These are phyloP conservation scores for Melanchra persicariae DNA, from an alignment of 2,888 invertebrate species.

Conservation along the genomic window DNA sequence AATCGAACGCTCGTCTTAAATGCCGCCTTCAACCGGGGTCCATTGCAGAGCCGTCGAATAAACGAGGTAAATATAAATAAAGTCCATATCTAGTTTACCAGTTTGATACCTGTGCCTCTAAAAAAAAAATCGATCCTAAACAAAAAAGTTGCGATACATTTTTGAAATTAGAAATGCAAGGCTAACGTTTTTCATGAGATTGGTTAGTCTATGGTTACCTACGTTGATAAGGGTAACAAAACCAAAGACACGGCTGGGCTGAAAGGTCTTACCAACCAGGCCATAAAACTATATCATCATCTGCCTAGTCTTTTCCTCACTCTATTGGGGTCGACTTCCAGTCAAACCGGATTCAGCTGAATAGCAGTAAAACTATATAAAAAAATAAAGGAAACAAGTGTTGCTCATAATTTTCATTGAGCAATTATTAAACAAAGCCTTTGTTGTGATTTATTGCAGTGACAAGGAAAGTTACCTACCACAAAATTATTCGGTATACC, in stretches of 20 bases:
- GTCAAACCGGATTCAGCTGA: too few relatives aligned
- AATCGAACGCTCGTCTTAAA: conserved; percentile 78
- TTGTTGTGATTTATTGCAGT: background rate
- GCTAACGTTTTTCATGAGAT: background rate
- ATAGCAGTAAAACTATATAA: too few relatives aligned
- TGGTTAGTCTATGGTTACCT: too few relatives aligned
- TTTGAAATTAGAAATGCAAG: background rate
- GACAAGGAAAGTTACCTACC: background rate
- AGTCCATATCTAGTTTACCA: background rate
- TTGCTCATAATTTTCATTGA: background rate
- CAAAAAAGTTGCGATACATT: background rate
- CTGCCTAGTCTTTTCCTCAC: too few relatives aligned
- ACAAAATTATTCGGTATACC: background rate
- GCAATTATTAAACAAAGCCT: background rate
- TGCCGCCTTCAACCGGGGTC: conserved; percentile 74
- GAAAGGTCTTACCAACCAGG: too few relatives aligned
- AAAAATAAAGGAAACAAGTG: background rate
- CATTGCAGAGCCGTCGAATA: conserved; percentile 73
- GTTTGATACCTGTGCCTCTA: too few relatives aligned
- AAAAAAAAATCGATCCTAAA: too few relatives aligned
- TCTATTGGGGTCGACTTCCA: too few relatives aligned
- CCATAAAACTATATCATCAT: too few relatives aligned
- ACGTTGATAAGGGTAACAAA: too few relatives aligned
- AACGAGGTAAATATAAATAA: conserved; percentile 73
- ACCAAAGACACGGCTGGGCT: too few relatives aligned